These are phyloP conservation scores for Dendroctonus valens DNA, from an alignment of 1,140 invertebrate genomes.

Conservation along the genomic window DNA sequence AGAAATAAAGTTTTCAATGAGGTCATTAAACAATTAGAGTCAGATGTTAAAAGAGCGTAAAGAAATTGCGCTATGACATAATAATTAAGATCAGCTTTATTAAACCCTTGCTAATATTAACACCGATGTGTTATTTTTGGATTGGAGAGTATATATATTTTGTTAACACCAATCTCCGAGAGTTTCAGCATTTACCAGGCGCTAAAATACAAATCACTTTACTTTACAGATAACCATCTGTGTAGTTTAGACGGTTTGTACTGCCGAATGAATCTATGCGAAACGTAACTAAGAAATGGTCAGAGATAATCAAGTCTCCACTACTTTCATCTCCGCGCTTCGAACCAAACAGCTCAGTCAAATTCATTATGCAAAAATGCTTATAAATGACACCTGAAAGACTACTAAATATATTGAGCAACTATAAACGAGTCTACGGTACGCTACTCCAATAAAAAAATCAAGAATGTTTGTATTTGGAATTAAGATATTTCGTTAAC, in stretches of 20 bases:
- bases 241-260: too few species aligned
- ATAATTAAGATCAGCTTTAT: conserved; percentile 3
- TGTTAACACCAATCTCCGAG: neutral
- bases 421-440: conserved; percentile 6
- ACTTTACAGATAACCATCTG: too few species aligned
- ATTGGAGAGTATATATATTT: neutral
- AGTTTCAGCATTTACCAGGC: conserved; percentile 1
- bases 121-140: neutral
- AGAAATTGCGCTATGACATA: conserved; percentile 14
- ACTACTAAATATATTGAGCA: neutral
- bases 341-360: too few species aligned
- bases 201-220: neutral
- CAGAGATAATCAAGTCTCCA: too few species aligned
- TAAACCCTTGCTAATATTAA: neutral
- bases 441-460: conserved; percentile 11
- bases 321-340: too few species aligned
- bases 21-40: conserved; percentile 11
- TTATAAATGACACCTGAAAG: neutral
- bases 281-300: too few species aligned
- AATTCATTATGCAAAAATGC: too few species aligned
- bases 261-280: too few species aligned
- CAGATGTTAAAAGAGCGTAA: conserved; percentile 2
- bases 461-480: conserved; percentile 16
- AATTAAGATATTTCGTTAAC: conserved; percentile 22
- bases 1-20: conserved; percentile 6